These are phyloP conservation scores for Prunella himalayana DNA, from an alignment of 2,113 vertebrate genomes.

Conservation along the genomic window DNA sequence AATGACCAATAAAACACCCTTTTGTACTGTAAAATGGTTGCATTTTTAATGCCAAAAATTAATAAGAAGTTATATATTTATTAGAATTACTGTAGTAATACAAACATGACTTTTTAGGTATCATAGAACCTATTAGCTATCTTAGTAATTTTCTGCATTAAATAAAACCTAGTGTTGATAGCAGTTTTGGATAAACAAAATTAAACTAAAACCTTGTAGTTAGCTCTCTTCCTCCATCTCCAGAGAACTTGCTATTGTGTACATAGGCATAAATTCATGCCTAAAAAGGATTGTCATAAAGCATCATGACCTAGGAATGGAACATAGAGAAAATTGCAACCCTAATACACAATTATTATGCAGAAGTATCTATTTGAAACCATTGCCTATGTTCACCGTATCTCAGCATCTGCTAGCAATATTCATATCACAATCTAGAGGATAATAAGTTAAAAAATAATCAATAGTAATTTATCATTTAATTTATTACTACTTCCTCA, in stretches of 20 bases:
- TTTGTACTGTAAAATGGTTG: not conserved
- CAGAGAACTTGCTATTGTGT: not conserved
- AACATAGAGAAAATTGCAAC: not conserved
- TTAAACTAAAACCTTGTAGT: not conserved
- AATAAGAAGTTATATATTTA: not conserved
- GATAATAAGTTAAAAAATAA: constrained; percentile 28
- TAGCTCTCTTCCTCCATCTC: not conserved
- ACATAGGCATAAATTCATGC: not conserved
- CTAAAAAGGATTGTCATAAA: not conserved
- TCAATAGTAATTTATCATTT: constrained; percentile 30
- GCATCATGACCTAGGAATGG: not conserved
- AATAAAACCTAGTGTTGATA: not conserved
- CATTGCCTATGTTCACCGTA: not conserved
- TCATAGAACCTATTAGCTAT: not conserved
- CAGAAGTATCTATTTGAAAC: not conserved
- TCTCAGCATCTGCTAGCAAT: not conserved
- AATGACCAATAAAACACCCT: not conserved
- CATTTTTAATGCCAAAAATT: not conserved
- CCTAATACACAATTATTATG: not conserved
- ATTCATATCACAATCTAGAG: not conserved
- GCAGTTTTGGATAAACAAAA: not conserved
- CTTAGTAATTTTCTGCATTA: not conserved
- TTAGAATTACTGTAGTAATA: not conserved
- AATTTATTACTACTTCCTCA: constrained; percentile 45
- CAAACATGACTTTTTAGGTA: not conserved